phyloP scores from a whole-genome alignment of 2,888 invertebrate species.

The Thumatha senex region DNA sequence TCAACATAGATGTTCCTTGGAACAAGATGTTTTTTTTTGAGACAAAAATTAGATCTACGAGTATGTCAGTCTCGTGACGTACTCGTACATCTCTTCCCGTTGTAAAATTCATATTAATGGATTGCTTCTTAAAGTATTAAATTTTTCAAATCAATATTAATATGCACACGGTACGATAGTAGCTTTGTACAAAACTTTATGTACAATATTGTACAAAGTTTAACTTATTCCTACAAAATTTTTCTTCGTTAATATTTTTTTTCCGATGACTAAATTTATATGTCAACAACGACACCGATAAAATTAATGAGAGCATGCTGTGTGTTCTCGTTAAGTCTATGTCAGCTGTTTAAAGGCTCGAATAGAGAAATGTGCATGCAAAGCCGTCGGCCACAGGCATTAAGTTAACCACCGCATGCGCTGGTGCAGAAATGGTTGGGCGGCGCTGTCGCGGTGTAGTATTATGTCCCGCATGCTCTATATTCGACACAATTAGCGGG shows the following conservation, averaged over 20 bases:
- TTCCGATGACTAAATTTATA: conserved; percentile 27
- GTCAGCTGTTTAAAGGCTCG: conserved; percentile 44
- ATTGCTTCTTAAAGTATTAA: too few relatives aligned
- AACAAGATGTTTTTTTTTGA: too few relatives aligned
- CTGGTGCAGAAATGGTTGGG: conserved; percentile 37
- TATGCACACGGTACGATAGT: too few relatives aligned
- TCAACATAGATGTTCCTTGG: too few relatives aligned
- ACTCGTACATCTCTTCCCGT: too few relatives aligned
- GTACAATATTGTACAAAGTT: too few relatives aligned
- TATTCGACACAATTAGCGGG: conserved; percentile 56
- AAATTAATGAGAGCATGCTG: conserved; percentile 41
- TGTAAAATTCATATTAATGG: too few relatives aligned
- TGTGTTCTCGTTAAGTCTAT: conserved; percentile 34
- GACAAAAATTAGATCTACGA: too few relatives aligned
- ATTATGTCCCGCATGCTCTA: conserved; percentile 75
- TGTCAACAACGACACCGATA: conserved; percentile 44
- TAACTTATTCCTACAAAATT: too few relatives aligned
- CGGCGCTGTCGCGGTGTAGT: conserved; percentile 38
- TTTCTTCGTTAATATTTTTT: not conserved
- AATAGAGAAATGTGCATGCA: conserved; percentile 46
- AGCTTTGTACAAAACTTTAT: too few relatives aligned
- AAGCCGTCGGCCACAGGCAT: conserved; percentile 46
- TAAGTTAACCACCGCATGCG: conserved; percentile 43
- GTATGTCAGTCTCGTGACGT: too few relatives aligned
- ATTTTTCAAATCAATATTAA: too few relatives aligned